phyloP scores from a whole-genome alignment of 92 coral and sea anemone species.

The Nematostella vectensis region DNA sequence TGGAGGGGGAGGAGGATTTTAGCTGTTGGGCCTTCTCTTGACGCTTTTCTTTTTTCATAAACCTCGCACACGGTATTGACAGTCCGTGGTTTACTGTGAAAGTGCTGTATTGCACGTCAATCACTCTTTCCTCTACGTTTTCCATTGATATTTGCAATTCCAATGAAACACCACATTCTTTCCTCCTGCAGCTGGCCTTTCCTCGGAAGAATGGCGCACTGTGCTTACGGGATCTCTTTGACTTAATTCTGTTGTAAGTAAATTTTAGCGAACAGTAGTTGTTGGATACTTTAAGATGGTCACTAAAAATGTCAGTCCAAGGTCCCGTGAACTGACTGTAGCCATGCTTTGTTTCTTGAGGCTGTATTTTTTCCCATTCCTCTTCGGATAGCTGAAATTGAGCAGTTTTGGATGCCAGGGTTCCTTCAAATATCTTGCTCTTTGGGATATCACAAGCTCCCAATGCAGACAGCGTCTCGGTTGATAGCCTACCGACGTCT shows the following conservation, averaged over 20 bases:
- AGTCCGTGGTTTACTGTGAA: conserved; percentile 3
- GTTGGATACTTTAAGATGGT: conserved; percentile 4
- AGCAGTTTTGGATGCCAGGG: background rate
- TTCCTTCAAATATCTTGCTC: background rate
- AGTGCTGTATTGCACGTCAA: background rate
- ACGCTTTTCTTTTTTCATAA: conserved; percentile 2
- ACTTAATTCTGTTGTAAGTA: conserved; percentile 11
- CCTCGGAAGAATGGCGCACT: conserved; percentile 9
- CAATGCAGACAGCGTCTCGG: background rate
- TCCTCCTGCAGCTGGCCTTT: conserved; percentile 3
- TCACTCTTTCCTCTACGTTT: conserved; percentile 2
- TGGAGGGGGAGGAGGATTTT: background rate
- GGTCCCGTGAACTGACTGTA: conserved; percentile 5
- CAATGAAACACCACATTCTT: conserved; percentile 9
- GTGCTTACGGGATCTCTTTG: background rate
- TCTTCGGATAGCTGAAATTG: conserved; percentile 5
- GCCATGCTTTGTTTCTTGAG: background rate
- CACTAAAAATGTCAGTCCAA: conserved; percentile 20
- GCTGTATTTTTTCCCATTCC: conserved; percentile 13
- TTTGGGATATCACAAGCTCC: background rate
- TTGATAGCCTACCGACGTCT: background rate
- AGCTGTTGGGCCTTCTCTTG: background rate
- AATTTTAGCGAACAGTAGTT: conserved; percentile 11
- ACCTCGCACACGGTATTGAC: conserved; percentile 7
- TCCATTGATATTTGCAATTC: conserved; percentile 3